phyloP scores from a whole-genome alignment of 1,140 invertebrate genomes.

The Camponotus pennsylvanicus region DNA sequence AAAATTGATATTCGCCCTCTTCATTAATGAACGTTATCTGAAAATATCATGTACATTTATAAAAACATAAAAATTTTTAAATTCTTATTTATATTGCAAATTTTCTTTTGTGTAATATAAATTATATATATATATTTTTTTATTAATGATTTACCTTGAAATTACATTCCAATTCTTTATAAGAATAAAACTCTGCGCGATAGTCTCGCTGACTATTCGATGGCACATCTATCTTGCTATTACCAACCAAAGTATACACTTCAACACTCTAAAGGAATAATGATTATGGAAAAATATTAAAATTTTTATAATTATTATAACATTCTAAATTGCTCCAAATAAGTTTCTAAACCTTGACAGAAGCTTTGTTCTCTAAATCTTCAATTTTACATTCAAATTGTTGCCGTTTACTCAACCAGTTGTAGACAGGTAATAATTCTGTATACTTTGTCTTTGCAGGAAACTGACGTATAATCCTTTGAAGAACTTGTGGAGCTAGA shows the following conservation, averaged over 20 bases:
- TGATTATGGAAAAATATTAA: not conserved
- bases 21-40: conserved; percentile 74
- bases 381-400: conserved; percentile 70
- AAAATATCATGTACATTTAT: not conserved
- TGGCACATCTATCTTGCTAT: conserved; percentile 68
- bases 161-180: conserved; percentile 60
- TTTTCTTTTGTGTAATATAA: not conserved
- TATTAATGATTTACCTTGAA: conserved; percentile 68
- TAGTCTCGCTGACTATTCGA: conserved; percentile 66
- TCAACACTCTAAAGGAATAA: conserved; percentile 16
- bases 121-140: not conserved
- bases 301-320: not conserved
- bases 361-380: not conserved
- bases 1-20: conserved; percentile 73
- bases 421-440: conserved; percentile 72
- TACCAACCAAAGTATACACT: conserved; percentile 68
- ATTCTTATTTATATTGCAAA: not conserved
- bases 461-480: conserved; percentile 69
- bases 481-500: conserved; percentile 29
- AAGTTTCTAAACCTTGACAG: conserved; percentile 16
- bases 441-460: conserved; percentile 72
- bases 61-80: not conserved
- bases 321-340: not conserved
- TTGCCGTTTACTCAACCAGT: conserved; percentile 66
- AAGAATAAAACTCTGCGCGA: conserved; percentile 71